These are phyloP conservation scores for Crossocerus cetratus DNA, from an alignment of 2,888 invertebrate species.

Conservation along the genomic window DNA sequence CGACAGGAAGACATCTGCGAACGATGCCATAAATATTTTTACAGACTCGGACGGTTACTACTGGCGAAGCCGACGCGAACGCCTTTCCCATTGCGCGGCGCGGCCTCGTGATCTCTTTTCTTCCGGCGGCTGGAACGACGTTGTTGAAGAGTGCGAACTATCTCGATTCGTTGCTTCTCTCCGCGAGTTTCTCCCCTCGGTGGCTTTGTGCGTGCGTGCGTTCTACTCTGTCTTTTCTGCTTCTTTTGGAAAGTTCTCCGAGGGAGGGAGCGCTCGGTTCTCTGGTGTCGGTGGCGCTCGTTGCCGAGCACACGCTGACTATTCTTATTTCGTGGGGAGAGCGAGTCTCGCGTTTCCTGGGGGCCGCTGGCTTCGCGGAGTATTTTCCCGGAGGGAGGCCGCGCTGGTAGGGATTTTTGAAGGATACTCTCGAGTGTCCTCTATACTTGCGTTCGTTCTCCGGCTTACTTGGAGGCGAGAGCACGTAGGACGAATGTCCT, in stretches of 20 bases:
- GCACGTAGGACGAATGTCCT: conserved; percentile 36
- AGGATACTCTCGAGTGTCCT: conserved; percentile 17
- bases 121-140: background rate
- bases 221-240: conserved; percentile 5
- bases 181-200: conserved; percentile 3
- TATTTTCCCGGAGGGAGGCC: conserved; percentile 31
- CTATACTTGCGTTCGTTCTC: background rate
- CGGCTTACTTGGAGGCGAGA: conserved; percentile 31
- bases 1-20: background rate
- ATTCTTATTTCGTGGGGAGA: conserved; percentile 43
- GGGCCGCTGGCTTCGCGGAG: conserved; percentile 15
- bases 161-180: background rate
- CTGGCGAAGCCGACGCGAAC: background rate
- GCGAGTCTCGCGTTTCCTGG: conserved; percentile 30
- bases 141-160: background rate
- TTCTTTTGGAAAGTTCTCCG: conserved; percentile 20
- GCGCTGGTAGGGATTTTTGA: conserved; percentile 25
- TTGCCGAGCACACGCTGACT: conserved; percentile 38
- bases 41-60: background rate
- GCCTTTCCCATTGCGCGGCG: background rate
- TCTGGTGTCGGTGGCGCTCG: background rate
- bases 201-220: background rate
- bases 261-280: no score
- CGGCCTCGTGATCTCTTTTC: background rate
- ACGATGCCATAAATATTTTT: conserved; percentile 3